Base-by-base conservation (phyloP, 2,797 vertebrate species). In the Hydrolagus colliei region DNA sequence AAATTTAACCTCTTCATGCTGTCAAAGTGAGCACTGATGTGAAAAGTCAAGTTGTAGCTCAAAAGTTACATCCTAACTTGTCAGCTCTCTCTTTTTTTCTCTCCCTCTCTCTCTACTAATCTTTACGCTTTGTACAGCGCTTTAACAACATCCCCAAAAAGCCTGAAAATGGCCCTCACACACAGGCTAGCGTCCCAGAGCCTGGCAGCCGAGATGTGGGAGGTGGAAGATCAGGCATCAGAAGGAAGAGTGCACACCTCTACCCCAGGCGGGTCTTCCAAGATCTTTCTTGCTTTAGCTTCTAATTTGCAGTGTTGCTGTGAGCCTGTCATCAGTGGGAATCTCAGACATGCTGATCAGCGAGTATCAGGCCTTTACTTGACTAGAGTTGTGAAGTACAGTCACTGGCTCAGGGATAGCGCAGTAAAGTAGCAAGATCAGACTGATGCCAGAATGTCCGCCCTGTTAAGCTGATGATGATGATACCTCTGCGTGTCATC, bases 391-490 rank as follows among this genome's bases (percentile, higher is more conserved):
- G 10, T 18, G 11, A 9, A n/a, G 22, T 71, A 67, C 65, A 68
- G 79, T 67, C 79, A 11, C 14, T 52, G 79, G 65, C 63, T 20
- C 14, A 52, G 41, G 27, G 41, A 52, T 52, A 52, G 41, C 6
- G 41, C 41, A 20, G 16, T 41, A 27, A 7, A 68, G 79, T 5
- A 68, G 63, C 32, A 68, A 84, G 62, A 84, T 71, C 65, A 71
- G 62, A 84, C 27, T 41, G n/a, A 68, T 11, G 32, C 32, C 68
- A 71, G 68, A 84, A 27, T 35, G 79, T 2, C 32, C 32, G 65
- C 79, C 79, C 65, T 84, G 35, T 14, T 84, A 84, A 84, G 79
- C 79, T 20, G 79, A 84, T 84, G 65, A 71, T 84, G 68, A 84
- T 18, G 67, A 35, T 63, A 84, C 71, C 79, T 27, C 65, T 71